phyloP scores from a whole-genome alignment of 2,113 vertebrate genomes.

The Rostratula benghalensis region DNA sequence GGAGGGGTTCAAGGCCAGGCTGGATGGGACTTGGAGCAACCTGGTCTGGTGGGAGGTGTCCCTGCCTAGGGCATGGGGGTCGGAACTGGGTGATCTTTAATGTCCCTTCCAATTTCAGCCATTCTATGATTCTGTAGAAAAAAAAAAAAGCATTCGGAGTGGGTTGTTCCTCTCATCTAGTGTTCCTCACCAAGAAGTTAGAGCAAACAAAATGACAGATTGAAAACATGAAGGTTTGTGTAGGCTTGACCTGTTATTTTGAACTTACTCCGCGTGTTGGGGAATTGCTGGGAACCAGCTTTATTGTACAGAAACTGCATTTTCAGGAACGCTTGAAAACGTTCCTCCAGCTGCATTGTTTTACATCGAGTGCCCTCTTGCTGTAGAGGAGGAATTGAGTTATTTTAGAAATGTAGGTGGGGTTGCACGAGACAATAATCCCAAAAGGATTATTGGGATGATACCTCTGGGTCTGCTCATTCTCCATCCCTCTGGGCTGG shows the following conservation, averaged over 20 bases:
- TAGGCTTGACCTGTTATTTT: neutral
- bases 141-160: too few species aligned
- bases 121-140: neutral
- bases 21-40: too few species aligned
- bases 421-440: neutral
- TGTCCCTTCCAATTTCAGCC: too few species aligned
- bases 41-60: too few species aligned
- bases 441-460: neutral
- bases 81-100: too few species aligned
- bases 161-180: neutral
- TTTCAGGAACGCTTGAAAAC: neutral
- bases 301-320: neutral
- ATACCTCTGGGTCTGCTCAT: neutral
- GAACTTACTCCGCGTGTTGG: rapidly evolving
- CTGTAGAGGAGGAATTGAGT: neutral
- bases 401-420: neutral
- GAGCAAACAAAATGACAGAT: neutral
- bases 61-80: too few species aligned
- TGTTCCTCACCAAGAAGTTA: neutral
- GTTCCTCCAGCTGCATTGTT: rapidly evolving
- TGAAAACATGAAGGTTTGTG: neutral
- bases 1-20: too few species aligned
- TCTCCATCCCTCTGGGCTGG: neutral
- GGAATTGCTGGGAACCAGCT: neutral
- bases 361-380: neutral